phyloP scores from a whole-genome alignment of 2,113 vertebrate species.

The Nipponia nippon region DNA sequence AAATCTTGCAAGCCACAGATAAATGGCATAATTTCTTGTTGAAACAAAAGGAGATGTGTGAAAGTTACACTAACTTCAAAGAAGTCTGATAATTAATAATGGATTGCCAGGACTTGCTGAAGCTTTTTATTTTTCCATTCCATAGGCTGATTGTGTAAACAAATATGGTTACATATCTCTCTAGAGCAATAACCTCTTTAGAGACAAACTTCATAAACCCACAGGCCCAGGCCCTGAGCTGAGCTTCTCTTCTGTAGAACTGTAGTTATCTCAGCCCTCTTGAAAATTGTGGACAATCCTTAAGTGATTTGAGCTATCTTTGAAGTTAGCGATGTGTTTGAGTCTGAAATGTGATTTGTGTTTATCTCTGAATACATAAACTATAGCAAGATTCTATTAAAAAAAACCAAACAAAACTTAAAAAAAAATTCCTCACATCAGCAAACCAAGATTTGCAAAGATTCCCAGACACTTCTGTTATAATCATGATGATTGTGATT shows the following conservation, averaged over 20 bases:
- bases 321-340: neutral
- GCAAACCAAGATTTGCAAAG: neutral
- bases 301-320: neutral
- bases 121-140: neutral
- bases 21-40: neutral
- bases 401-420: accelerated
- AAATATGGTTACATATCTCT: neutral
- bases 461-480: neutral
- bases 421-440: neutral
- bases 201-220: neutral
- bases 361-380: neutral
- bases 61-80: neutral
- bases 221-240: neutral
- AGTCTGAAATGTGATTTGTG: neutral
- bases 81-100: neutral
- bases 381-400: neutral
- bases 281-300: neutral
- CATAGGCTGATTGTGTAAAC: neutral
- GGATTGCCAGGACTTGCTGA: neutral
- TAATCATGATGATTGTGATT: neutral
- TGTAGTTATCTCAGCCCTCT: neutral
- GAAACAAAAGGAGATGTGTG: neutral
- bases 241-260: neutral
- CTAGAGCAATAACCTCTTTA: neutral
- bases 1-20: neutral